Evolutionary conservation across 2,888 invertebrate genomes (phyloP), one percentile per base, ranked within the genome.

Genomic region (Netelia virgata): DNA sequence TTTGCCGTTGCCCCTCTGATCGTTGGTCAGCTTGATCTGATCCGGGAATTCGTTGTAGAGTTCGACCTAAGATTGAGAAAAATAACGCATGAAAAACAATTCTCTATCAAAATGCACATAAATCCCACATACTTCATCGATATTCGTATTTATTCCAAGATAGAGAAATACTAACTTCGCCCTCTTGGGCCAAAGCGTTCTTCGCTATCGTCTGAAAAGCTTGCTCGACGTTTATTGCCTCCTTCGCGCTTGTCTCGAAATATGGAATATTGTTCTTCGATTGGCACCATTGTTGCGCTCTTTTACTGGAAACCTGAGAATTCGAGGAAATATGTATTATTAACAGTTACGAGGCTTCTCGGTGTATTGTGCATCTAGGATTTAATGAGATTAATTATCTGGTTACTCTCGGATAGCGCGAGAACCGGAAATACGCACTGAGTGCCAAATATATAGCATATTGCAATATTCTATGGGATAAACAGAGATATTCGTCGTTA

Each of bases 171-270:
- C 87, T 87, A 87, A 96, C 96, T 94, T 98, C 98, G 88, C 96
- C 97, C 93, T 97, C 97, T 94, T 98, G 98, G 70, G 98, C 98
- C 91, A 99, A 95, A 69, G 99, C 99, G 94, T 99, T 99, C 93
- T 98, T 97, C 81, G 99, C 99, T 93, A 99, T 99, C 86, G 99
- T 99, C 94, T 99, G 97, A 95, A 99, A 99, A 89, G 99, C 99
- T 94, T 99, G 97, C 94, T 99, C 99, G 79, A 99, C 99, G 94
- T 99, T 99, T 89, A 99, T 96, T 83, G 98, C 99, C 94, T 99
- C 99, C 95, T 99, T 99, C 90, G 99, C 99, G 93, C 98, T 99
- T 74, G 99, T 99, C 95, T 99, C 99, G 94, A 98, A 99, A 94
- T 99, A 99, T 64, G 99, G 99, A 93, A 99, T 99, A 94, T 98